A percentile compares a stretch with the other conserved stretches of the same genome.
These are phyloP conservation scores for Cephalopterus ornatus DNA, from an alignment of 2,113 vertebrate genomes.

Conservation along the genomic window DNA sequence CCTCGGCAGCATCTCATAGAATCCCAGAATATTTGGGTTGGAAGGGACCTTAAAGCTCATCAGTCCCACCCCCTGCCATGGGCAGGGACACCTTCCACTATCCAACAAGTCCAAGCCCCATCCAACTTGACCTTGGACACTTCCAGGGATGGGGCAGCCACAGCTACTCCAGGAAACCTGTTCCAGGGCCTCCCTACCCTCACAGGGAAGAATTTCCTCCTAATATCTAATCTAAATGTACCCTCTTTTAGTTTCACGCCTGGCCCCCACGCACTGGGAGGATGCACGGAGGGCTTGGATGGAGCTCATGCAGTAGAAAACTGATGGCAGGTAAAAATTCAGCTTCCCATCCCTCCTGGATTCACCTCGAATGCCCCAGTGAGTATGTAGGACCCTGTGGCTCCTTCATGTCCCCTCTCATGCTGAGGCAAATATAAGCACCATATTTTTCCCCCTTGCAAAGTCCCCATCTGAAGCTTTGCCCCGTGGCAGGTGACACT, in stretches of 20 bases:
- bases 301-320: not conserved
- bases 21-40: not conserved
- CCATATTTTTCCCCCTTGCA: not conserved
- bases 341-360: rapidly evolving
- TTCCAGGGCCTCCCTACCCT: not conserved
- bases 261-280: rapidly evolving
- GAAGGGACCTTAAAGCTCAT: not conserved
- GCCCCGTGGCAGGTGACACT: not conserved
- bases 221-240: not conserved
- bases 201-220: not conserved
- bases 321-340: not conserved
- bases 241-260: not conserved
- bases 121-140: not conserved
- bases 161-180: rapidly evolving
- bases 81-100: not conserved
- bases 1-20: not conserved
- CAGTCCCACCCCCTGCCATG: not conserved
- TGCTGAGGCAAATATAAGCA: rapidly evolving
- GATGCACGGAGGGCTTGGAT: not conserved
- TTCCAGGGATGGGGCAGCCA: not conserved
- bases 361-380: not conserved
- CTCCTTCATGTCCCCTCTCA: not conserved
- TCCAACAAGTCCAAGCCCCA: rapidly evolving
- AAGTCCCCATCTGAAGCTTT: not conserved
- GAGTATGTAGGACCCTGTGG: rapidly evolving